A percentile compares a stretch with the other conserved stretches of the same genome.
Conservation (phyloP, 2,113 vertebrate species). For the Hepsetus odoe region DNA sequence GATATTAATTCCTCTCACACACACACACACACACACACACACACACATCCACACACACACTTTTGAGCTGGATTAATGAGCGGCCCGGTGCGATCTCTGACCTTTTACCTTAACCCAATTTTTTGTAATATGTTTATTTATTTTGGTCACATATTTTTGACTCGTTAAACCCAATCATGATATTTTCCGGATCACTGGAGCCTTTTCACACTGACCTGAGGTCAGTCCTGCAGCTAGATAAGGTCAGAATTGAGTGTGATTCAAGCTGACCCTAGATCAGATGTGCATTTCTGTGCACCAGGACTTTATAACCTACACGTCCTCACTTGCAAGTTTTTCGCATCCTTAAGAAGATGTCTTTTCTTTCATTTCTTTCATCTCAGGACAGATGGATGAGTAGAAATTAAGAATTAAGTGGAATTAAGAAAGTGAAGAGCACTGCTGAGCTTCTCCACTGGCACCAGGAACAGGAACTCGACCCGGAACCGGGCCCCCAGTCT, state of each 20-base stretch:
- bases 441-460: too few species aligned
- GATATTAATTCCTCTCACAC: conserved; percentile 9
- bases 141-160: conserved; percentile 48
- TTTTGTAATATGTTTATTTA: conserved; percentile 50
- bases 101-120: conserved; percentile 47
- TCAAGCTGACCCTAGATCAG: neutral
- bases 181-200: neutral
- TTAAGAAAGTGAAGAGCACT: too few species aligned
- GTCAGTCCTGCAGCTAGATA: neutral
- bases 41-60: neutral
- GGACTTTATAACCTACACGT: neutral
- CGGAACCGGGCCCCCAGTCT: too few species aligned
- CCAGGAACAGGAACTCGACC: too few species aligned
- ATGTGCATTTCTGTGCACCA: neutral
- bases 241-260: neutral
- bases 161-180: too few species aligned
- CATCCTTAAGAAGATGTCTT: too few species aligned
- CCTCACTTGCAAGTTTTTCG: too few species aligned
- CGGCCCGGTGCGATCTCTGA: conserved; percentile 42
- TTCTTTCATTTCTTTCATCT: too few species aligned
- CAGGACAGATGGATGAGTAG: too few species aligned
- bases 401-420: too few species aligned
- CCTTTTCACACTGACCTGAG: neutral
- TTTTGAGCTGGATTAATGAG: conserved; percentile 25
- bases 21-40: conserved; percentile 25